Evolutionary conservation across 2,113 vertebrate genomes (phyloP), one percentile per base, ranked within the genome.

Genomic region (Macroglossus sobrinus): DNA sequence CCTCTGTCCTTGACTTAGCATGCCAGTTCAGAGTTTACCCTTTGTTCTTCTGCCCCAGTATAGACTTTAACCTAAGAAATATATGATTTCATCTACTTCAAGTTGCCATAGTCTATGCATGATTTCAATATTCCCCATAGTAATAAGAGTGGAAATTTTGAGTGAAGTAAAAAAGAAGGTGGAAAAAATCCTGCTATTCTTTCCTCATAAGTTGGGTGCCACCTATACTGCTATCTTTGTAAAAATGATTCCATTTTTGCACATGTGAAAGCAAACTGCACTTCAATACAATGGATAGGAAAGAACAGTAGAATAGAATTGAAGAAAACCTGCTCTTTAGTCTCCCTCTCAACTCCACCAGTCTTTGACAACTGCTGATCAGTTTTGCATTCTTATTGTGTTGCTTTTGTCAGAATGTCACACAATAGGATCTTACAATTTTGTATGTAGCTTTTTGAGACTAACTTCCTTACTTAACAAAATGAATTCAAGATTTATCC

Each of bases 311-410:
- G 3, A 12, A 18, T 14, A 30, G 63, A 21, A 35, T 4, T 4
- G 38, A 43, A 15, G 50, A 15, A 4, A 1, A 3, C 16, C 63
- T 71, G 50, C 53, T 38, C 84, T 40, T 3, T 30, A 0, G 5
- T 9, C 40, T 22, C 18, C 33, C 35, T 43, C 40, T 40, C 9
- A 2, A 15, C 5, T 45, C n/a, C 7, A 3, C 0, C 10, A 1
- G 10, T 4, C 75, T n/a, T 7, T 22, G 22, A 40, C 64, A 45
- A 1, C 30, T 16, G 1, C 15, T 14, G 64, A 12, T 10, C 50
- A 4, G 21, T 9, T 47, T 12, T 28, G 22, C 24, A 1, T 10
- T 10, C 9, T 16, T 45, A 33, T 7, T 35, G 64, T 30, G 30
- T n/a, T 38, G 16, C 53, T 18, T 72, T 24, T 61, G 35, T 50